These are phyloP conservation scores for Coenonympha glycerion DNA, from an alignment of 2,888 invertebrate genomes.

Conservation along the genomic window DNA sequence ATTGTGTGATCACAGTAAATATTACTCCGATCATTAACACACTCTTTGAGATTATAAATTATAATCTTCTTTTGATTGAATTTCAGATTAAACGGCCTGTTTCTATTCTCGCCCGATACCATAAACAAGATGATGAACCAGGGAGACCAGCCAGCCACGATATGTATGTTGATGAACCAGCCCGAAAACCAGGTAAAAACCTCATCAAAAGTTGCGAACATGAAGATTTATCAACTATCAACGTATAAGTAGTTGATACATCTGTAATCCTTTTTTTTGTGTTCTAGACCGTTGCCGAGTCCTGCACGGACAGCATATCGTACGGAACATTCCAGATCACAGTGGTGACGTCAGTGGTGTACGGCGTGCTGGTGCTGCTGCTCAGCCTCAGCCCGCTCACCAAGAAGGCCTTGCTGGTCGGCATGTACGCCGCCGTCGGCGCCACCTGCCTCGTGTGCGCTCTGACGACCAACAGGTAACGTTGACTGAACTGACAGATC, in stretches of 20 bases:
- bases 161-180: slow-evolving; percentile 49
- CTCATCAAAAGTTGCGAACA: too few relatives aligned
- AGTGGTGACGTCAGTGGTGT: slow-evolving; percentile 52
- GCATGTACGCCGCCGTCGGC: slow-evolving; percentile 49
- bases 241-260: too few relatives aligned
- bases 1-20: too few relatives aligned
- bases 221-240: too few relatives aligned
- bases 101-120: slow-evolving; percentile 57
- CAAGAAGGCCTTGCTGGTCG: slow-evolving; percentile 51
- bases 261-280: too few relatives aligned
- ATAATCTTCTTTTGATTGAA: too few relatives aligned
- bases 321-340: slow-evolving; percentile 54
- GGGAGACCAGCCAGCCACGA: slow-evolving; percentile 38
- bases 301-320: slow-evolving; percentile 54
- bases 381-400: slow-evolving; percentile 50
- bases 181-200: slow-evolving; percentile 42
- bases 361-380: slow-evolving; percentile 46
- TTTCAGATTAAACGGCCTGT: slow-evolving; percentile 58
- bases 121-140: slow-evolving; percentile 54
- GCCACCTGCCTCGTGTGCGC: slow-evolving; percentile 48
- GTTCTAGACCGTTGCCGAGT: slow-evolving; percentile 36
- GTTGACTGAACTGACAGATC: neutral
- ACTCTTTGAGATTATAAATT: too few relatives aligned
- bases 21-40: too few relatives aligned
- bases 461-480: slow-evolving; percentile 47